Evolutionary conservation across 2,797 vertebrate genomes (phyloP).

Genomic region (Cynopterus sphinx): DNA sequence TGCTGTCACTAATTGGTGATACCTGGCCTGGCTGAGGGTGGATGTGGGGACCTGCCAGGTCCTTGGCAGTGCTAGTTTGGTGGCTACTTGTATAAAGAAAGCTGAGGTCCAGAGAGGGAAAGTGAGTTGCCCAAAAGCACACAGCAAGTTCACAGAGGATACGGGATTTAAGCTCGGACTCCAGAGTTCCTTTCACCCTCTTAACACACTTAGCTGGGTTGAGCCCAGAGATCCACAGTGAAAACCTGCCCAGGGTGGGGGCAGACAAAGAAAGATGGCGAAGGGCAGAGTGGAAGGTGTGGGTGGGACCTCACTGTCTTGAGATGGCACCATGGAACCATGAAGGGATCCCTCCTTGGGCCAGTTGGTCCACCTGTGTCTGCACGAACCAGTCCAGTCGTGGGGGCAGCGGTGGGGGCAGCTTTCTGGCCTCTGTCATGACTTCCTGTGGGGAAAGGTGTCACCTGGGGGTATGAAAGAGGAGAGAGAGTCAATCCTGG

Average conservation of each 20-base stretch:
- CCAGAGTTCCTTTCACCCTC: background rate
- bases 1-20: background rate
- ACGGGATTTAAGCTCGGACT: background rate
- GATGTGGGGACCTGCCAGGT: too few relatives aligned
- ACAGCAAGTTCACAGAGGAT: background rate
- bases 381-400: conserved; percentile 85
- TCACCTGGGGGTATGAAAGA: background rate
- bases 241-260: background rate
- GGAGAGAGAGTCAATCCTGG: background rate
- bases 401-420: conserved; percentile 40
- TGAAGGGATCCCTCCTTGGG: conserved; percentile 84
- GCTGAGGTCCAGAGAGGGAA: background rate
- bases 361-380: conserved; percentile 84
- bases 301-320: conserved; percentile 87
- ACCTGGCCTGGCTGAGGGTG: background rate
- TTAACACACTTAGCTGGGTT: background rate
- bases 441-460: background rate
- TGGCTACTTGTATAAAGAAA: background rate
- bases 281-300: background rate
- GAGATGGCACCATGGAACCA: conserved; percentile 93
- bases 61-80: background rate
- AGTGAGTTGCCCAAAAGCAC: background rate
- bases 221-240: background rate
- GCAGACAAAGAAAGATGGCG: background rate
- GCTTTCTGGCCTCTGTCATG: conserved; percentile 39